Conservation (phyloP, 2,113 vertebrate genomes). For the Crotalus helleri region DNA sequence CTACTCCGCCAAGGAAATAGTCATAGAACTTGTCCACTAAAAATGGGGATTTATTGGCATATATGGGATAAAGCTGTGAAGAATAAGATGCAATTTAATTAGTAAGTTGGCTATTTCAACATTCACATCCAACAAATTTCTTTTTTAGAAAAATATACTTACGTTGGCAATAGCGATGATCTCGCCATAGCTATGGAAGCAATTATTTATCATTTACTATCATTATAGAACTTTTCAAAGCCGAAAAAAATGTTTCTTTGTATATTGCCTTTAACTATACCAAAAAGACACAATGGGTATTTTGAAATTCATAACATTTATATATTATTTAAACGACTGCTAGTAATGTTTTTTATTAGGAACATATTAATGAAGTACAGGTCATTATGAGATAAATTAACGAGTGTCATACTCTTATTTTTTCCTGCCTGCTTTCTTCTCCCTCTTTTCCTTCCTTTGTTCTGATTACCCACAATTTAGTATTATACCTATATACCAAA, state of each 20-base stretch:
- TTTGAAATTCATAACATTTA: not conserved
- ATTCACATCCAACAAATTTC: not conserved
- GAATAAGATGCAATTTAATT: not conserved
- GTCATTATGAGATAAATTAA: too few relatives aligned
- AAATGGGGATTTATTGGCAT: constrained; percentile 72
- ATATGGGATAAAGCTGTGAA: constrained; percentile 70
- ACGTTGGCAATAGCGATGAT: constrained; percentile 70
- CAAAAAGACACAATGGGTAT: not conserved
- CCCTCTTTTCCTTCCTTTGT: too few relatives aligned
- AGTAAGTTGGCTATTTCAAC: not conserved
- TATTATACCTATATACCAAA: not conserved
- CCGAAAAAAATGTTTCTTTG: not conserved
- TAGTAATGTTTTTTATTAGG: not conserved
- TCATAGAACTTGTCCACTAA: constrained; percentile 77
- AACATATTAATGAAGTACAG: not conserved
- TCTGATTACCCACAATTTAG: not conserved
- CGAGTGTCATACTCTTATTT: too few relatives aligned
- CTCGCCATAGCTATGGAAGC: constrained; percentile 68
- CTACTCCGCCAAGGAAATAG: constrained; percentile 77
- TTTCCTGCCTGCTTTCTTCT: too few relatives aligned
- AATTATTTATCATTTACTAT: constrained; percentile 25
- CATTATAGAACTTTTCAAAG: not conserved
- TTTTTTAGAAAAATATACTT: constrained; percentile 22
- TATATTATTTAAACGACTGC: not conserved
- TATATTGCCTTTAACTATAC: not conserved